Conservation (phyloP, 2,888 invertebrate genomes). For the Caenorhabditis virilis region DNA sequence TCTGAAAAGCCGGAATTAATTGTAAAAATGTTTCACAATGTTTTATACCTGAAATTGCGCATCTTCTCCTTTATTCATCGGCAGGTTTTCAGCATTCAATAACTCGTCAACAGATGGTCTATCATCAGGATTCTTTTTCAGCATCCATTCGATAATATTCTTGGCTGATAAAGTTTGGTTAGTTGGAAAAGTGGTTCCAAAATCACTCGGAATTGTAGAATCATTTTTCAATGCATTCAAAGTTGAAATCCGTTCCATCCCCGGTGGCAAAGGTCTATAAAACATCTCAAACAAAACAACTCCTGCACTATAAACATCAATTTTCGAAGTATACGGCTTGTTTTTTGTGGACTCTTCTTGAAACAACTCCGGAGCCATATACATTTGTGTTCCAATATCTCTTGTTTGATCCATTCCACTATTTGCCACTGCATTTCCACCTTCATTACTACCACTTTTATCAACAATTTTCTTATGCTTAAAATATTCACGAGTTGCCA, state of each 20-base stretch:
- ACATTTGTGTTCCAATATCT: constrained; percentile 89
- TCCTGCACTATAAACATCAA: constrained; percentile 76
- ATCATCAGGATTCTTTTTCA: constrained; percentile 40
- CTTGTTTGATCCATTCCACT: constrained; percentile 37
- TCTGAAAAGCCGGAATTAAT: no score
- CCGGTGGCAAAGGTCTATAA: constrained; percentile 81
- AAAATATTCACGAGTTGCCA: constrained; percentile 74
- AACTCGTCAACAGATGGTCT: constrained; percentile 52
- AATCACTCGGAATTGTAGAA: constrained; percentile 9
- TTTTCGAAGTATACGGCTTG: constrained; percentile 69
- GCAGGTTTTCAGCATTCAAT: constrained; percentile 51
- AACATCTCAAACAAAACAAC: constrained; percentile 79
- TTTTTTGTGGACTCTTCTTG: constrained; percentile 65
- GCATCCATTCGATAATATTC: constrained; percentile 47
- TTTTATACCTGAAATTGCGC: no score
- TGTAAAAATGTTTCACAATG: no score
- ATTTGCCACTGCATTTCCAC: not conserved
- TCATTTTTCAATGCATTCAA: constrained; percentile 70
- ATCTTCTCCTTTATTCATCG: constrained; percentile 53
- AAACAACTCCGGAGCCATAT: constrained; percentile 88
- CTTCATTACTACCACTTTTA: constrained; percentile 10
- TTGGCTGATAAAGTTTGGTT: constrained; percentile 16
- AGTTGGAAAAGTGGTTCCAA: constrained; percentile 2
- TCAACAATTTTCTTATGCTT: not conserved
- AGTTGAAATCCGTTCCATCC: constrained; percentile 85